Evolutionary conservation across 2,797 vertebrate species (phyloP).

Genomic region (Xerus rutilus): DNA sequence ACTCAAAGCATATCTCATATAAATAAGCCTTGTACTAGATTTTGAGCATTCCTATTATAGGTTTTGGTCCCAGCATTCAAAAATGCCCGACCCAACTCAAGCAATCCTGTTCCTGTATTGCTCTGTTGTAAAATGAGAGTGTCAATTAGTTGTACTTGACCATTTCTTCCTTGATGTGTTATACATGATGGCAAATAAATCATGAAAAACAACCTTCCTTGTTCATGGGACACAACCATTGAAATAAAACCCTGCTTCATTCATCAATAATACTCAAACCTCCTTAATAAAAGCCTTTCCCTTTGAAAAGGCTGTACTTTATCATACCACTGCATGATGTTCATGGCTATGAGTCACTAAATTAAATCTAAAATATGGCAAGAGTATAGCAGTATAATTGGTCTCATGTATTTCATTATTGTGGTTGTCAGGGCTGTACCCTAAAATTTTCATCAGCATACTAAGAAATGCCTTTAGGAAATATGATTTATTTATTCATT

Average conservation of each 20-base stretch:
- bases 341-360: slow-evolving; percentile 61
- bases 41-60: background rate
- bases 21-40: background rate
- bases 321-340: background rate
- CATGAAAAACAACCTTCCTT: background rate
- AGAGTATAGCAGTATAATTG: slow-evolving; percentile 50
- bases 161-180: background rate
- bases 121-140: background rate
- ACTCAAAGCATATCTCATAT: background rate
- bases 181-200: background rate
- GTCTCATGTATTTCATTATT: slow-evolving; percentile 72
- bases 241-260: background rate
- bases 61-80: background rate
- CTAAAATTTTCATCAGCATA: slow-evolving; percentile 74
- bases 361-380: slow-evolving; percentile 71
- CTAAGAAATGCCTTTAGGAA: slow-evolving; percentile 79
- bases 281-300: background rate
- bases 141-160: background rate
- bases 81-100: background rate
- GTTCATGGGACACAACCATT: background rate
- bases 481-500: slow-evolving; percentile 80
- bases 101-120: background rate
- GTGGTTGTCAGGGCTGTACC: slow-evolving; percentile 48
- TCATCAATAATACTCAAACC: slow-evolving; percentile 27
- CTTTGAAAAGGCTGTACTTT: background rate